Conservation (phyloP, 1,140 invertebrate species). For the Sitobion miscanthi region DNA sequence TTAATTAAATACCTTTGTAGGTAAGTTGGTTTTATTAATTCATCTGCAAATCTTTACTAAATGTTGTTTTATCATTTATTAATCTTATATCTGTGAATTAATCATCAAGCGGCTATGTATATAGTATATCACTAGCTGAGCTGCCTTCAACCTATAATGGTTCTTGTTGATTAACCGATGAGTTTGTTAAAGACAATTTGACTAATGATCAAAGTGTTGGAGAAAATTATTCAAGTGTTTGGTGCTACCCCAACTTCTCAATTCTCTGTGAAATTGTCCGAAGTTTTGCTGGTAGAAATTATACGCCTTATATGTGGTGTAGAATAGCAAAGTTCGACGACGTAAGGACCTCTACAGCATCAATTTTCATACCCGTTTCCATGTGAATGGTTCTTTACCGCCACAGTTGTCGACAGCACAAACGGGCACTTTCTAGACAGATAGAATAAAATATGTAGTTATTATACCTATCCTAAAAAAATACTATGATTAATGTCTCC, state of each 20-base stretch:
- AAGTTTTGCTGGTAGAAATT: not conserved
- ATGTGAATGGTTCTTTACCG: not conserved
- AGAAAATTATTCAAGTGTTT: slow-evolving; percentile 23
- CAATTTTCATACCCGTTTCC: not conserved
- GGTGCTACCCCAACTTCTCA: not conserved
- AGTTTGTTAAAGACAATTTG: slow-evolving; percentile 31
- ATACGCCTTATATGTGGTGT: not conserved
- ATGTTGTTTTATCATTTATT: not conserved
- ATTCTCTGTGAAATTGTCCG: not conserved
- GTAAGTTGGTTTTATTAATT: not conserved
- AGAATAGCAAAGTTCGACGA: not conserved
- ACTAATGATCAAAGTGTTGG: slow-evolving; percentile 25
- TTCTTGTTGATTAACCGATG: slow-evolving; percentile 7
- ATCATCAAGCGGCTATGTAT: not conserved
- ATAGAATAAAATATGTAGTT: slow-evolving; percentile 45
- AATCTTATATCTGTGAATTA: not conserved
- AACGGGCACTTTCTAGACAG: not conserved
- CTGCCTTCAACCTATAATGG: not conserved
- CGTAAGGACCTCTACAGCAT: not conserved
- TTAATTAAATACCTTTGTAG: not conserved
- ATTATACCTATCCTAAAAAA: slow-evolving; percentile 3
- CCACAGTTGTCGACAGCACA: slow-evolving; percentile 18
- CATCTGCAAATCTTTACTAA: not conserved
- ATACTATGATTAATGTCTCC: slow-evolving; percentile 33
- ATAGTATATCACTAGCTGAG: not conserved